phyloP scores from a whole-genome alignment of 2,888 invertebrate genomes.

The Pheosia tremula region DNA sequence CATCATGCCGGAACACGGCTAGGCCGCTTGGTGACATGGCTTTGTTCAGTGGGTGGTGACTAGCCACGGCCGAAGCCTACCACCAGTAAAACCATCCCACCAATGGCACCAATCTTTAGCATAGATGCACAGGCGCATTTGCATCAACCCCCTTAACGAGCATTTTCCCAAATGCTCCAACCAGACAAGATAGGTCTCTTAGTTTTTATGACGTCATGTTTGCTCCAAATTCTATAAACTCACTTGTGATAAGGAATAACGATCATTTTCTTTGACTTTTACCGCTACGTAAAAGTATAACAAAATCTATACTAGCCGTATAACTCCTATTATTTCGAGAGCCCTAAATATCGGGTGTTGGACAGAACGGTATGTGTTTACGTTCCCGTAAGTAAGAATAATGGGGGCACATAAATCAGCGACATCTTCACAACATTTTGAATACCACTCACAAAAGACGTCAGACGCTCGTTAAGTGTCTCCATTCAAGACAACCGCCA shows the following conservation, averaged over 20 bases:
- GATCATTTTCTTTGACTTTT: neutral
- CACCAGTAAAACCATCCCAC: too few relatives aligned
- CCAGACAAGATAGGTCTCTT: neutral
- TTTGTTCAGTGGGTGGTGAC: too few relatives aligned
- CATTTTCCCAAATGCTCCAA: neutral
- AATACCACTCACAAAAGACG: slow-evolving; percentile 64
- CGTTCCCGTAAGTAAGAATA: slow-evolving; percentile 75
- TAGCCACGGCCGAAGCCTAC: too few relatives aligned
- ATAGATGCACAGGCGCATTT: neutral
- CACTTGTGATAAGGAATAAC: too few relatives aligned
- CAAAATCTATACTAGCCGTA: slow-evolving; percentile 1
- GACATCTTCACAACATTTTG: slow-evolving; percentile 72
- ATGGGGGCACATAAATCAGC: slow-evolving; percentile 73
- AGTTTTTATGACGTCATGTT: neutral
- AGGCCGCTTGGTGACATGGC: too few relatives aligned
- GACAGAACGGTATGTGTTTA: slow-evolving; percentile 72
- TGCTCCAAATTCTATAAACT: neutral
- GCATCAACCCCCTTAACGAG: neutral
- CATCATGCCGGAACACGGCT: too few relatives aligned
- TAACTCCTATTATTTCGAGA: neutral
- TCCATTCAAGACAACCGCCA: slow-evolving; percentile 52
- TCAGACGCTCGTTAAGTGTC: slow-evolving; percentile 56
- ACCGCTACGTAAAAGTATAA: neutral
- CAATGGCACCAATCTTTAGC: too few relatives aligned
- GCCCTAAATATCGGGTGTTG: slow-evolving; percentile 9